These are phyloP conservation scores for Illadopsis cleaveri DNA, from an alignment of 2,113 vertebrate genomes.

Conservation along the genomic window DNA sequence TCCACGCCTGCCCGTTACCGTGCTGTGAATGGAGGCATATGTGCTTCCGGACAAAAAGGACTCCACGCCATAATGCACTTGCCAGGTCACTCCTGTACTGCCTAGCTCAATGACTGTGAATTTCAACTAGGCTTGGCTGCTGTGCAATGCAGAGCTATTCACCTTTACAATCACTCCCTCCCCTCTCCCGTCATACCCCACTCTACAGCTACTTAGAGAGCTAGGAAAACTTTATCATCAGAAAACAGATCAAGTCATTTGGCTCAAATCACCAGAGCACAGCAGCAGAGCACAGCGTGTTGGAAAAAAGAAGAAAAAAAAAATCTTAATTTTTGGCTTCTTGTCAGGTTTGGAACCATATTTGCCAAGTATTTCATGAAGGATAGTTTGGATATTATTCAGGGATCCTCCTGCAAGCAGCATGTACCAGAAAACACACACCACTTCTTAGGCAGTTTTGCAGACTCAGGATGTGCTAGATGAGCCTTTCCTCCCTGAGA, in stretches of 20 bases:
- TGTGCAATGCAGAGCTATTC: neutral
- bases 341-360: neutral
- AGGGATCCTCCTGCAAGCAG: constrained; percentile 1
- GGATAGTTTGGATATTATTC: neutral
- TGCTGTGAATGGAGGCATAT: neutral
- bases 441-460: neutral
- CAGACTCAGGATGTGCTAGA: neutral
- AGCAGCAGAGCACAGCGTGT: neutral
- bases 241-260: neutral
- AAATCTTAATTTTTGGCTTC: neutral
- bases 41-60: neutral
- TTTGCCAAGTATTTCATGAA: constrained; percentile 21
- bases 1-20: accelerated
- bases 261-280: neutral
- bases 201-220: neutral
- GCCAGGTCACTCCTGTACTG: neutral
- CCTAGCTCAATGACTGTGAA: neutral
- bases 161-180: neutral
- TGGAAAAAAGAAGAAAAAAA: neutral
- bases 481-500: neutral
- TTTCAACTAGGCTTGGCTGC: neutral
- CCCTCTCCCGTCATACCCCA: neutral
- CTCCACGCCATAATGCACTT: neutral
- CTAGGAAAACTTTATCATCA: neutral
- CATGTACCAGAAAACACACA: neutral